Conservation (phyloP, 2,888 invertebrate species). For the Marasmarcha lunaedactyla region DNA sequence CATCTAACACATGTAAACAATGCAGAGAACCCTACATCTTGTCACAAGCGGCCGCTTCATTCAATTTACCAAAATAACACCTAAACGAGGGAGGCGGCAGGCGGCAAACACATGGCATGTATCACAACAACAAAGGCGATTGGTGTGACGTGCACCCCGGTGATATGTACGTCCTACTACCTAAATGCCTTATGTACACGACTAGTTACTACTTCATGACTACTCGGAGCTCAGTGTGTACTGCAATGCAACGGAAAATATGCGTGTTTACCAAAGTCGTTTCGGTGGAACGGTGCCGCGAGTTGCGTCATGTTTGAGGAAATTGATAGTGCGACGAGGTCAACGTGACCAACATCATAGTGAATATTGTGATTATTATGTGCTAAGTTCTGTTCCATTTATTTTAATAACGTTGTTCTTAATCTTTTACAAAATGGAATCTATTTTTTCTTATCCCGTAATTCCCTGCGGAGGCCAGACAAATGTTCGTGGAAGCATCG, state of each 20-base stretch:
- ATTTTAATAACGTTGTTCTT: no score
- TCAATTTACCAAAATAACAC: not conserved
- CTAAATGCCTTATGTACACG: slow-evolving; percentile 71
- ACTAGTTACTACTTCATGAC: slow-evolving; percentile 71
- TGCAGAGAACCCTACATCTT: not conserved
- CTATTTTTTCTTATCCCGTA: slow-evolving; percentile 47
- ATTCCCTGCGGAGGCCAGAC: slow-evolving; percentile 60
- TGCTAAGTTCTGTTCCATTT: slow-evolving; percentile 17
- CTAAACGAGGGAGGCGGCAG: slow-evolving; percentile 43
- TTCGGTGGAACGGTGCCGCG: slow-evolving; percentile 67
- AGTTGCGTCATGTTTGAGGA: slow-evolving; percentile 69
- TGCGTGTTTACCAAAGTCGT: slow-evolving; percentile 71
- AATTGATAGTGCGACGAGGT: slow-evolving; percentile 68
- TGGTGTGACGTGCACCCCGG: slow-evolving; percentile 69
- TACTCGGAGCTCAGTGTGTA: slow-evolving; percentile 71
- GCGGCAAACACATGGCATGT: slow-evolving; percentile 63
- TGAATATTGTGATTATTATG: slow-evolving; percentile 46
- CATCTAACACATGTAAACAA: not conserved
- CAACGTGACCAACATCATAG: slow-evolving; percentile 64
- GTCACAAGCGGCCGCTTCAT: not conserved
- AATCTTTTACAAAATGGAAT: slow-evolving; percentile 29
- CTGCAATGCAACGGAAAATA: slow-evolving; percentile 72
- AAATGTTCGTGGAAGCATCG: slow-evolving; percentile 60
- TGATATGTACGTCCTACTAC: slow-evolving; percentile 70
- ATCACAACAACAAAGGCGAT: slow-evolving; percentile 70